These are phyloP conservation scores for Apistogramma diplotaenia DNA, from an alignment of 2,113 vertebrate genomes.

Conservation along the genomic window DNA sequence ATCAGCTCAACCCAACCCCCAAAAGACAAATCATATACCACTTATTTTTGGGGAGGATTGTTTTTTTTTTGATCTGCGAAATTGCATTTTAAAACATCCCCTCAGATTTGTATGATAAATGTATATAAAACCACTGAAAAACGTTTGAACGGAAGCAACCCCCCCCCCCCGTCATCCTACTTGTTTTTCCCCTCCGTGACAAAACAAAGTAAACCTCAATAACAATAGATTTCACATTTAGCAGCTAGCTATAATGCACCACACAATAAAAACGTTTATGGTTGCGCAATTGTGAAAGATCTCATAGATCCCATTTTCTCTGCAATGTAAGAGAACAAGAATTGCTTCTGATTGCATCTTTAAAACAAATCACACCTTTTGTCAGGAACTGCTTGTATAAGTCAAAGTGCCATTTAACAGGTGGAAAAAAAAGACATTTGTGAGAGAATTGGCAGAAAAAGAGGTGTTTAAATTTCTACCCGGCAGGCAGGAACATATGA, in stretches of 20 bases:
- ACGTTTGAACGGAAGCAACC: not conserved
- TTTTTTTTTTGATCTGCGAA: accelerated
- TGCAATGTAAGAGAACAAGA: not conserved
- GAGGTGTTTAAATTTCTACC: not conserved
- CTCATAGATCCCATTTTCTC: not conserved
- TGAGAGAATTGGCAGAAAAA: not conserved
- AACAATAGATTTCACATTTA: not conserved
- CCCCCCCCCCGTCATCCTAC: too few species aligned
- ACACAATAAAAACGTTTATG: not conserved
- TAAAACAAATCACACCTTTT: not conserved
- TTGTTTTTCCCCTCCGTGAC: not conserved
- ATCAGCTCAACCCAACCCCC: not conserved
- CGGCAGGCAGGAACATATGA: not conserved
- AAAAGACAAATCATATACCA: not conserved
- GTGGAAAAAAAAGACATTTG: not conserved
- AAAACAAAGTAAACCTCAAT: not conserved
- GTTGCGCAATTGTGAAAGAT: not conserved
- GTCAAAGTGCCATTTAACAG: not conserved
- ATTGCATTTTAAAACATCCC: not conserved
- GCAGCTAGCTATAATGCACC: not conserved
- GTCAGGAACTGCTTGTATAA: not conserved
- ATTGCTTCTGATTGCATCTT: not conserved
- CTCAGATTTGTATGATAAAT: not conserved
- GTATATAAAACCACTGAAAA: not conserved
- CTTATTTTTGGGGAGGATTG: not conserved